phyloP scores from a whole-genome alignment of 2,888 invertebrate genomes.

The Spilarctia lutea region DNA sequence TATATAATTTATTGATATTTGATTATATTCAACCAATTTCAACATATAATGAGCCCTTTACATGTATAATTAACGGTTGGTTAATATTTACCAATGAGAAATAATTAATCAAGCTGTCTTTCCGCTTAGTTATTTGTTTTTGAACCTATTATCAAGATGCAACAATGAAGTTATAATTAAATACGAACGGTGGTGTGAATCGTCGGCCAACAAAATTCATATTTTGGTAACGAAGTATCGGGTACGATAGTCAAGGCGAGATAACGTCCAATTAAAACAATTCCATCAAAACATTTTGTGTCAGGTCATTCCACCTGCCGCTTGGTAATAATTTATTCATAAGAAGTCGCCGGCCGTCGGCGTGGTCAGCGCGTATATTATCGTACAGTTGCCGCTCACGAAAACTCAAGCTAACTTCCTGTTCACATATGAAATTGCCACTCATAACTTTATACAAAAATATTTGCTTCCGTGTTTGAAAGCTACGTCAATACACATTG shows the following conservation, averaged over 20 bases:
- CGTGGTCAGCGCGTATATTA: conserved; percentile 49
- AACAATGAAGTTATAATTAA: conserved; percentile 65
- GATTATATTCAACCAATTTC: background rate
- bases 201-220: conserved; percentile 75
- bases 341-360: conserved; percentile 70
- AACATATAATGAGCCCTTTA: background rate
- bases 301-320: conserved; percentile 86
- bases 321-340: conserved; percentile 82
- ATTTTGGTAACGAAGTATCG: conserved; percentile 77
- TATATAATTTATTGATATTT: background rate
- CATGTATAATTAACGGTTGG: conserved; percentile 3
- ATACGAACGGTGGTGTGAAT: conserved; percentile 76
- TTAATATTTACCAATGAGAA: conserved; percentile 32
- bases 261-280: conserved; percentile 86
- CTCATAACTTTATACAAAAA: conserved; percentile 8
- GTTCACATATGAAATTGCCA: conserved; percentile 31
- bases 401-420: conserved; percentile 46
- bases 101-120: conserved; percentile 60
- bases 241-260: conserved; percentile 74
- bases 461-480: background rate
- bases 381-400: conserved; percentile 44
- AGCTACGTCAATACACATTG: background rate
- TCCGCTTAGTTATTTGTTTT: conserved; percentile 74
- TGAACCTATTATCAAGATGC: conserved; percentile 67
- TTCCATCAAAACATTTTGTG: conserved; percentile 86